These are phyloP conservation scores for Luffia ferchaultella DNA, from an alignment of 2,888 invertebrate species.

Conservation along the genomic window DNA sequence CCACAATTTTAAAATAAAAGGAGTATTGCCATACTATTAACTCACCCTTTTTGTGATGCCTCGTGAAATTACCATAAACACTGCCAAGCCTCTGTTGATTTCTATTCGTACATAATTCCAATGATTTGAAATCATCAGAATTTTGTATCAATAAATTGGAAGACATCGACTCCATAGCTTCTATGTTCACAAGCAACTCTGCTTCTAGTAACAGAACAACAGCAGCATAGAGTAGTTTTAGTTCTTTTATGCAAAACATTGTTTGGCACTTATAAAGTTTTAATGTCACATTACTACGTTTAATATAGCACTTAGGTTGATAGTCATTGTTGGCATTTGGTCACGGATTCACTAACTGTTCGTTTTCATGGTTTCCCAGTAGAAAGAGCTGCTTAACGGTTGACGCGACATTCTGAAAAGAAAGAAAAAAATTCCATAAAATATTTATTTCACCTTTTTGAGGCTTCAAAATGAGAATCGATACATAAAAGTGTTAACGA, in stretches of 20 bases:
- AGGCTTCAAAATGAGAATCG: not conserved
- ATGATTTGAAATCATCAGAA: conserved; percentile 46
- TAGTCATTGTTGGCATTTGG: conserved; percentile 40
- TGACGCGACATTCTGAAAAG: conserved; percentile 36
- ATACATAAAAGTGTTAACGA: not conserved
- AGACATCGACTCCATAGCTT: conserved; percentile 55
- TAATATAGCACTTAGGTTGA: conserved; percentile 43
- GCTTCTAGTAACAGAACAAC: conserved; percentile 51
- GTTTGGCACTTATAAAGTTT: conserved; percentile 43
- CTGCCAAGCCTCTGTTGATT: conserved; percentile 55
- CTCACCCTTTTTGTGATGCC: conserved; percentile 57
- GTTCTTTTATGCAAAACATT: conserved; percentile 60
- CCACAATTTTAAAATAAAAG: too few relatives aligned
- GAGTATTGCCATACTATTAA: too few relatives aligned
- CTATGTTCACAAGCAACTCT: conserved; percentile 46
- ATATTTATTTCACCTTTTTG: not conserved
- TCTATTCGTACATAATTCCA: conserved; percentile 47
- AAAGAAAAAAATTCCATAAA: conserved; percentile 13
- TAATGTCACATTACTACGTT: conserved; percentile 33
- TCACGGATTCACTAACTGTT: conserved; percentile 2
- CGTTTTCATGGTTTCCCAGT: not conserved
- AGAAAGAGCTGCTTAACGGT: not conserved
- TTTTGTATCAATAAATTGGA: conserved; percentile 47
- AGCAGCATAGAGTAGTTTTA: conserved; percentile 53
- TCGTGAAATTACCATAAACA: conserved; percentile 55